phyloP scores from a whole-genome alignment of 2,797 vertebrate genomes.

The Lagorchestes hirsutus region DNA sequence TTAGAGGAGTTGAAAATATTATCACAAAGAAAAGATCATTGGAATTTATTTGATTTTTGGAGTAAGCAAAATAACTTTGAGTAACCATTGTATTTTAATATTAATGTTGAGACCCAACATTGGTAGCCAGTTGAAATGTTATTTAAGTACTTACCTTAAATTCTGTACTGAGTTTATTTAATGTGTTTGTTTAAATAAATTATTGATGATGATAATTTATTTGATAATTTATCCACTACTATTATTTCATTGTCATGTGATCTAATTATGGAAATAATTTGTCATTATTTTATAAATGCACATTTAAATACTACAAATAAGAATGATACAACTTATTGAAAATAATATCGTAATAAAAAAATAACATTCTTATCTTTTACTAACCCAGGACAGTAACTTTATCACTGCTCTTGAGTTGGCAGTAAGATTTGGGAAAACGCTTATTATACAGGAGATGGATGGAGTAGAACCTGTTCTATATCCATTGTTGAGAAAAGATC shows the following conservation, averaged over 20 bases:
- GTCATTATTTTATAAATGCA: conserved; percentile 7
- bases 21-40: neutral
- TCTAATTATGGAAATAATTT: conserved; percentile 50
- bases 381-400: conserved; percentile 92
- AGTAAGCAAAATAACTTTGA: neutral
- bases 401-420: conserved; percentile 95
- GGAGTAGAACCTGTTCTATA: conserved; percentile 97
- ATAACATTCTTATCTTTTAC: conserved; percentile 39
- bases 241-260: conserved; percentile 38
- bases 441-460: conserved; percentile 98
- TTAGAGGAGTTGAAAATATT: neutral
- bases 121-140: neutral
- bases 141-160: conserved; percentile 39
- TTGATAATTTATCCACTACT: conserved; percentile 42
- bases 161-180: conserved; percentile 30
- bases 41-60: neutral
- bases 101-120: neutral
- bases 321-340: neutral
- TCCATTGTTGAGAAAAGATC: conserved; percentile 93
- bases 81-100: neutral
- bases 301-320: conserved; percentile 33
- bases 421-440: conserved; percentile 97
- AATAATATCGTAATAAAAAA: conserved; percentile 30
- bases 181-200: conserved; percentile 29
- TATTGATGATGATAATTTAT: conserved; percentile 35